Evolutionary conservation across 1,140 invertebrate genomes (phyloP), one percentile per base, ranked within the genome.

Genomic region (Acromyrmex charruanus): DNA sequence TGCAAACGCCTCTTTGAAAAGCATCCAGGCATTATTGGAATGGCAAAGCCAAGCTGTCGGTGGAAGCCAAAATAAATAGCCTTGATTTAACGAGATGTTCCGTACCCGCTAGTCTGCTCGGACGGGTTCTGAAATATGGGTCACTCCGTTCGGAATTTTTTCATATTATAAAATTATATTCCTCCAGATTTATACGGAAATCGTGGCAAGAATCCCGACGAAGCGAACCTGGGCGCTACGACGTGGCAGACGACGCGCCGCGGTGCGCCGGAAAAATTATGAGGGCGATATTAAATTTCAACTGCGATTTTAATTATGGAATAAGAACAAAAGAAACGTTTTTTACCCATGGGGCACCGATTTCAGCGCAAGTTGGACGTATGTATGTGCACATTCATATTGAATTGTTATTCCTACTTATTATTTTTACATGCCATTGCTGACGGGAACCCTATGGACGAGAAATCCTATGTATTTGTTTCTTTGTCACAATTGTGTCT

Each of bases 111-210:
- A 44, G 16, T 65, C 21, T 66, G 31, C 25, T 35, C 39, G 51
- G 9, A 14, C 63, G 28, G 53, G 49, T 39, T 35, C 25, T 71
- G 69, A 88, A 88, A 91, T 88, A 88, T 87, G 90, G 74, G 44
- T 75, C 72, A 86, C 84, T 44, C 74, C 77, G 86, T 87, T 88
- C 71, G 88, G 88, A 92, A 89, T 91, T 93, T 90, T 92, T 92
- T 93, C 92, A 91, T 92, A 92, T 92, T 93, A 94, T 93, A 89
- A 93, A 93, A 93, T 94, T 91, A 94, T 93, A 92, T 90, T 93
- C 88, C 89, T 85, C 72, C 74, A 91, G 90, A 93, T 93, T 93
- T 94, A 91, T 93, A 93, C 85, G 91, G 84, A 85, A 87, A 87
- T 77, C 88, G 85, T 75, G 90, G 85, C 80, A 89, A 87, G 89